phyloP scores from a whole-genome alignment of 2,113 vertebrate genomes.

The Charadrius vociferus region DNA sequence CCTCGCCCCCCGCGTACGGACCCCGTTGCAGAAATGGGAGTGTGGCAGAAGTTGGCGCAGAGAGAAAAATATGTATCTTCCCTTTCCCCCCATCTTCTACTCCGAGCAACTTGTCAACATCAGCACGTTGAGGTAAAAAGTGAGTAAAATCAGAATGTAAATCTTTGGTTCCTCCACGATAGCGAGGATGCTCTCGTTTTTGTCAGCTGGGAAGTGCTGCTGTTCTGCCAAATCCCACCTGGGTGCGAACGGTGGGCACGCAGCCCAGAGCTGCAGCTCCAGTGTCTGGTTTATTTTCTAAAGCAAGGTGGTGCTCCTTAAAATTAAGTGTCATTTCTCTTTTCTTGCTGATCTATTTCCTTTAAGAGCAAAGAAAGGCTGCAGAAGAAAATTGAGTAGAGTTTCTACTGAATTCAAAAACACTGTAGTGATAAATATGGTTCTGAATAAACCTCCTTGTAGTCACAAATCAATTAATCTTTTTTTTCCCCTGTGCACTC shows the following conservation, averaged over 20 bases:
- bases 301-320: constrained; percentile 15
- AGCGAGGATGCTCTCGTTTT: neutral
- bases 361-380: constrained; percentile 21
- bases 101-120: neutral
- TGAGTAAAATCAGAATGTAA: neutral
- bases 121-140: neutral
- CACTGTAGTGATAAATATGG: constrained; percentile 74
- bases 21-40: rapidly evolving
- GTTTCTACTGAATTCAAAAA: constrained; percentile 64
- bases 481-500: neutral
- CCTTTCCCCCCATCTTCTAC: rapidly evolving
- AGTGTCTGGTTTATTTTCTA: neutral
- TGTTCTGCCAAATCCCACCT: neutral
- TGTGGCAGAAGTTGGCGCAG: neutral
- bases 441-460: constrained; percentile 67
- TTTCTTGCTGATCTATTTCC: constrained; percentile 6
- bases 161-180: rapidly evolving
- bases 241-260: neutral
- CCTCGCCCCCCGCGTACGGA: neutral
- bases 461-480: constrained; percentile 69
- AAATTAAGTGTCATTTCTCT: constrained; percentile 47
- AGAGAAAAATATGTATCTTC: neutral
- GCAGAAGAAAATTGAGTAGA: constrained; percentile 68
- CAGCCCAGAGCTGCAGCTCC: neutral
- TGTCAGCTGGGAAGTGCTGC: neutral